Evolutionary conservation across 1,140 invertebrate species (phyloP).

Genomic region (Euwallacea fornicatus): DNA sequence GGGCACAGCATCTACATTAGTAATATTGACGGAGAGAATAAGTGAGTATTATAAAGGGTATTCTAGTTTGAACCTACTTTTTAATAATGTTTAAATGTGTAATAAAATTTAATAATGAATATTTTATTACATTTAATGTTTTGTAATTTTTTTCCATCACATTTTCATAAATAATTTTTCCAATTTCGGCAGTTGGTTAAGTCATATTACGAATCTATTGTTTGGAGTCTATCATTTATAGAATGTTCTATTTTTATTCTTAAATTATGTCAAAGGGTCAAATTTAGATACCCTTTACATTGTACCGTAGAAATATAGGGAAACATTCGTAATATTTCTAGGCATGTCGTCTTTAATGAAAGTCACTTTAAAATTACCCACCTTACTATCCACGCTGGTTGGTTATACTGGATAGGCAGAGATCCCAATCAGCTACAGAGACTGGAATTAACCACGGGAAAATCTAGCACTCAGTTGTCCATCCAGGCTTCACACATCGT

Average conservation of each 20-base stretch:
- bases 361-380: conserved; percentile 47
- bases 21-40: conserved; percentile 72
- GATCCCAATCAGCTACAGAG: conserved; percentile 48
- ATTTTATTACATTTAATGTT: not conserved
- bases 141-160: conserved; percentile 1
- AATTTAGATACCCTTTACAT: too few relatives aligned
- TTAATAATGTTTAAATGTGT: too few relatives aligned
- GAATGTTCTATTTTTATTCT: too few relatives aligned
- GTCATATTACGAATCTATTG: too few relatives aligned
- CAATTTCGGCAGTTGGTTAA: conserved; percentile 4
- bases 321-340: conserved; percentile 25
- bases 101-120: too few relatives aligned
- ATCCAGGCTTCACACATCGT: conserved; percentile 47
- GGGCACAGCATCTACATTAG: conserved; percentile 74
- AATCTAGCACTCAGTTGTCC: conserved; percentile 44
- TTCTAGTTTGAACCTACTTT: not conserved
- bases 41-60: conserved; percentile 53
- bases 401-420: conserved; percentile 51
- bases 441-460: conserved; percentile 49
- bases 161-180: conserved; percentile 6
- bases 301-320: too few relatives aligned
- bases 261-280: too few relatives aligned
- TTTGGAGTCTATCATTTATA: too few relatives aligned
- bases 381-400: conserved; percentile 49
- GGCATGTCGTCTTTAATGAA: conserved; percentile 48